phyloP scores from a whole-genome alignment of 1,140 invertebrate species.

The Euura lappo region DNA sequence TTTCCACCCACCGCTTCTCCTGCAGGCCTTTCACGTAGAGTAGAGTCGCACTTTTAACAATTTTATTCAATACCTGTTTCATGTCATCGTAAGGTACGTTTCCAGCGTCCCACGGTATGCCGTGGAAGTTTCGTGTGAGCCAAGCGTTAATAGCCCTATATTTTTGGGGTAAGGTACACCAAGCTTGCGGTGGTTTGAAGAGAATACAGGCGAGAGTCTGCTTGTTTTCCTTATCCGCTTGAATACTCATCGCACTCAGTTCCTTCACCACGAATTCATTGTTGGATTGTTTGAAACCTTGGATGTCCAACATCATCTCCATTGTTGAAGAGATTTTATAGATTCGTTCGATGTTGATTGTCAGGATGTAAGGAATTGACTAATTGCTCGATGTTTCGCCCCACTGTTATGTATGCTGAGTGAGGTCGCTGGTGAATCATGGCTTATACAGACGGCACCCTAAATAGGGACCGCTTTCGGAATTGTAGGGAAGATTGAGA shows the following conservation, averaged over 20 bases:
- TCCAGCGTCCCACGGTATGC: slow-evolving; percentile 20
- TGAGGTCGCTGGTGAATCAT: too few relatives aligned
- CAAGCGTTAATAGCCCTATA: slow-evolving; percentile 24
- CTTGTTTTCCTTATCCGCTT: neutral
- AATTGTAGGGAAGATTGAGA: too few relatives aligned
- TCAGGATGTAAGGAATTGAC: slow-evolving; percentile 36
- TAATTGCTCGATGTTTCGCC: slow-evolving; percentile 34
- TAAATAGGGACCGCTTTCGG: too few relatives aligned
- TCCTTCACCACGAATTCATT: slow-evolving; percentile 17
- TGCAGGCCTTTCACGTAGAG: slow-evolving; percentile 25
- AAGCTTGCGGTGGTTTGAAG: slow-evolving; percentile 22
- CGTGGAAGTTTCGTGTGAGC: slow-evolving; percentile 23
- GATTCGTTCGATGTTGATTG: slow-evolving; percentile 27
- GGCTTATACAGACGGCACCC: too few relatives aligned
- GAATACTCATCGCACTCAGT: slow-evolving; percentile 17
- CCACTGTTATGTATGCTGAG: too few relatives aligned
- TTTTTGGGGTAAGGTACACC: slow-evolving; percentile 20
- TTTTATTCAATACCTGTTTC: slow-evolving; percentile 3
- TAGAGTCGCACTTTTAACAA: slow-evolving; percentile 17
- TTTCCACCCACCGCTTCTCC: slow-evolving; percentile 14
- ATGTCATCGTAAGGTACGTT: slow-evolving; percentile 15
- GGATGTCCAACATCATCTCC: slow-evolving; percentile 26
- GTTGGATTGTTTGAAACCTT: slow-evolving; percentile 25
- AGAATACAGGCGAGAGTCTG: slow-evolving; percentile 15
- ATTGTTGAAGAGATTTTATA: slow-evolving; percentile 18